These are phyloP conservation scores for Erynnis tages DNA, from an alignment of 2,888 invertebrate species.

Conservation along the genomic window DNA sequence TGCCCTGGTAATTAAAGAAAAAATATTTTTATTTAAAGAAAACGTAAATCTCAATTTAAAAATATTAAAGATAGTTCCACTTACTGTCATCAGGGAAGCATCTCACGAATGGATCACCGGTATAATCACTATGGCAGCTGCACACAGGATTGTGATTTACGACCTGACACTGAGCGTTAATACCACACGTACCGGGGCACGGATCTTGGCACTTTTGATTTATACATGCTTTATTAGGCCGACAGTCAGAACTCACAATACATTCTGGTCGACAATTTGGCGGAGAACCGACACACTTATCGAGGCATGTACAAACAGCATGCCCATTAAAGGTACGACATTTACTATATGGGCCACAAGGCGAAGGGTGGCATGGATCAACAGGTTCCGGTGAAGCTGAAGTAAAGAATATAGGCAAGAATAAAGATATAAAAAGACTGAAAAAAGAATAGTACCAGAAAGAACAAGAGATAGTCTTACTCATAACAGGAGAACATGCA, in stretches of 20 bases:
- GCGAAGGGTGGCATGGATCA: conserved; percentile 88
- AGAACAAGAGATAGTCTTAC: conserved; percentile 79
- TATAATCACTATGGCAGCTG: conserved; percentile 85
- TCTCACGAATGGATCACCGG: conserved; percentile 89
- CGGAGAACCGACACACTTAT: conserved; percentile 87
- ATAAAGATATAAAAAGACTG: conserved; percentile 46
- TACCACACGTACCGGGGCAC: conserved; percentile 88
- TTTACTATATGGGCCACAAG: conserved; percentile 89
- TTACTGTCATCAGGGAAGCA: conserved; percentile 85
- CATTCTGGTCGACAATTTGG: conserved; percentile 90
- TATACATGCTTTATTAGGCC: conserved; percentile 87
- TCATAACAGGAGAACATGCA: conserved; percentile 82
- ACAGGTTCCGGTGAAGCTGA: conserved; percentile 71
- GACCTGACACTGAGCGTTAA: conserved; percentile 89
- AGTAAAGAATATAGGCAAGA: conserved; percentile 51
- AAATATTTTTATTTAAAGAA: conserved; percentile 6
- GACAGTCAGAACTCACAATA: conserved; percentile 89
- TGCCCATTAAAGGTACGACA: conserved; percentile 87
- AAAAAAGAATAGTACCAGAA: conserved; percentile 49
- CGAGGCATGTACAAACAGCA: conserved; percentile 89
- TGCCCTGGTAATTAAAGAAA: conserved; percentile 56
- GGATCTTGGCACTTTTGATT: conserved; percentile 90
- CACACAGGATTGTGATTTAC: conserved; percentile 91
- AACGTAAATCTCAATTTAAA: background rate
- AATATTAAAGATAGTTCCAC: conserved; percentile 44